Evolutionary conservation across 2,797 vertebrate genomes (phyloP).

Genomic region (Prionace glauca): DNA sequence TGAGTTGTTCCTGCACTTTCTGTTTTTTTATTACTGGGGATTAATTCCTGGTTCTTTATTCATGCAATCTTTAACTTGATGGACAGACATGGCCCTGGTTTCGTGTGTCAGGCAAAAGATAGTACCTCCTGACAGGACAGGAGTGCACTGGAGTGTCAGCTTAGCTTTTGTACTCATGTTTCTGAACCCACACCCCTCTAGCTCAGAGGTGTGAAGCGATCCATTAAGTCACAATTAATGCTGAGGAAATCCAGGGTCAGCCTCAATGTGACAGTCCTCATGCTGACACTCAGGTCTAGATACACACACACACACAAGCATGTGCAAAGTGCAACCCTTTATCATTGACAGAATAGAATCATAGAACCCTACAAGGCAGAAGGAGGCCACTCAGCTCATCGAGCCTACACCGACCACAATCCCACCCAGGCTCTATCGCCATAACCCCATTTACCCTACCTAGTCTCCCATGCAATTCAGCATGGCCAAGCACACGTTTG

Average conservation of each 20-base stretch:
- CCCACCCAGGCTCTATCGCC: too few species aligned
- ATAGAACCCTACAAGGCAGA: too few species aligned
- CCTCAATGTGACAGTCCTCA: too few species aligned
- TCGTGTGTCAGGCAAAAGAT: neutral
- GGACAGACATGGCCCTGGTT: neutral
- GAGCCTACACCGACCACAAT: too few species aligned
- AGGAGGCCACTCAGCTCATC: too few species aligned
- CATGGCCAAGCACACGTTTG: too few species aligned
- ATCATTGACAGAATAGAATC: neutral
- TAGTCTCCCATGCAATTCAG: too few species aligned
- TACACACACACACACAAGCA: neutral
- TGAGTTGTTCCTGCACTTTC: too few species aligned
- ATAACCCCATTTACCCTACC: too few species aligned
- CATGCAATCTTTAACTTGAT: neutral
- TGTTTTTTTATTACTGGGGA: too few species aligned
- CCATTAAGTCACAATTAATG: neutral
- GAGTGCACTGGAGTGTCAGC: neutral
- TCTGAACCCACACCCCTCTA: neutral
- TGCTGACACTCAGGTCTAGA: neutral
- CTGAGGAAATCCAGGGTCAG: neutral
- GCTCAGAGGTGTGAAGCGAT: neutral
- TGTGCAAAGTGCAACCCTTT: neutral
- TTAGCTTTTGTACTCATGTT: neutral
- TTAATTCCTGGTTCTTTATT: neutral
- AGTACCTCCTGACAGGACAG: neutral